Evolutionary conservation across 1,140 invertebrate genomes (phyloP).

Genomic region (Neodiprion lecontei): DNA sequence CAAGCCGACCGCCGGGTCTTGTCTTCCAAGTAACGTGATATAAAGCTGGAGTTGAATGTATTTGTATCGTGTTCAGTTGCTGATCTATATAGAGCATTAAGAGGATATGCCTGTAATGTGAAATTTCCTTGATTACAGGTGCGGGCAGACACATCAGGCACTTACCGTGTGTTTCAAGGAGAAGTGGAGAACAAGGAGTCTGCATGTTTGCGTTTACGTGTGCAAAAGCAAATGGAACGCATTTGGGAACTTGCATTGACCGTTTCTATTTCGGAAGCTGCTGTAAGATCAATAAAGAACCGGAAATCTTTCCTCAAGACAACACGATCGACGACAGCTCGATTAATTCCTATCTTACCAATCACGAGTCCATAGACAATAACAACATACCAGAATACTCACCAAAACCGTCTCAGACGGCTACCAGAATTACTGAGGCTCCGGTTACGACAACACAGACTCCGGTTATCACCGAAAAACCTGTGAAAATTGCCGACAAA

Average conservation of each 20-base stretch:
- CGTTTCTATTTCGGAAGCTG: constrained; percentile 92
- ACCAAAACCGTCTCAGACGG: constrained; percentile 45
- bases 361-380: constrained; percentile 48
- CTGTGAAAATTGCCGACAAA: background rate
- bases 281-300: constrained; percentile 72
- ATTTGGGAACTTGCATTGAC: constrained; percentile 90
- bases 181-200: constrained; percentile 79
- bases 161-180: constrained; percentile 82
- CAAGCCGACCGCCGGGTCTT: background rate
- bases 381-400: constrained; percentile 57
- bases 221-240: constrained; percentile 87
- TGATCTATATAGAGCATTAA: background rate
- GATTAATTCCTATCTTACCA: constrained; percentile 43
- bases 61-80: background rate
- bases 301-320: constrained; percentile 58
- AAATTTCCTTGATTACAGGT: constrained; percentile 60
- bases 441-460: background rate
- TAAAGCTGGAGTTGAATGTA: background rate
- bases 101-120: background rate
- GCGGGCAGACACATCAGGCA: constrained; percentile 86
- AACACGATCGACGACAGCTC: constrained; percentile 53
- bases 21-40: background rate
- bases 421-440: background rate
- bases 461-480: background rate
- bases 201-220: constrained; percentile 97